phyloP scores from a whole-genome alignment of 2,113 vertebrate species.

The Lathamus discolor region DNA sequence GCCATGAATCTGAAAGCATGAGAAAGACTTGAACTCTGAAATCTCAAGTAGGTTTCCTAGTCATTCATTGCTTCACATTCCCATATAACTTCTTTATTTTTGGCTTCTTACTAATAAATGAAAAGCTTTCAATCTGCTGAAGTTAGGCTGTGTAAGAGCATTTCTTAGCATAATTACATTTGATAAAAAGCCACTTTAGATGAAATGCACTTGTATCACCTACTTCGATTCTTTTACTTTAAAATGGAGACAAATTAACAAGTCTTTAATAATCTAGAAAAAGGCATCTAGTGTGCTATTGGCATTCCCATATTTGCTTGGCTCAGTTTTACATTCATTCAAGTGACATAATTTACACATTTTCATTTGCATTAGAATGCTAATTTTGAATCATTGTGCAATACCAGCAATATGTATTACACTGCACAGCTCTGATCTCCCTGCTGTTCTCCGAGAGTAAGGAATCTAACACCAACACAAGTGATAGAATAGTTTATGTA shows the following conservation, averaged over 20 bases:
- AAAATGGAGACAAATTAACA: constrained; percentile 41
- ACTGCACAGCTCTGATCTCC: constrained; percentile 32
- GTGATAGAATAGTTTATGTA: background rate
- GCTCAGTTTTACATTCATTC: constrained; percentile 36
- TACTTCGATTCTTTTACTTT: background rate
- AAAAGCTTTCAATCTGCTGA: background rate
- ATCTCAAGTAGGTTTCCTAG: background rate
- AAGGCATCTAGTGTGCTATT: constrained; percentile 39
- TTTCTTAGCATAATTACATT: background rate
- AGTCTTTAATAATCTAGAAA: constrained; percentile 40
- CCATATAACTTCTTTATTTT: background rate
- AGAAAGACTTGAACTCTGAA: background rate
- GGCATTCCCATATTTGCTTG: constrained; percentile 12
- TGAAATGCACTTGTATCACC: background rate
- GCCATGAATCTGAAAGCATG: background rate
- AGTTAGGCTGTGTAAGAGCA: background rate
- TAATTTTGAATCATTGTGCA: constrained; percentile 9
- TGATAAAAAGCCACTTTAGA: background rate
- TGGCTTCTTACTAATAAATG: background rate
- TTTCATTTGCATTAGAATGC: constrained; percentile 52
- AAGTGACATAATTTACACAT: constrained; percentile 45
- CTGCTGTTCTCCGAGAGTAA: background rate
- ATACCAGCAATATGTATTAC: background rate
- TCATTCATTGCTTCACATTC: background rate
- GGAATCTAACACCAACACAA: background rate